phyloP scores from a whole-genome alignment of 2,888 invertebrate species.

The Dolomedes plantarius region DNA sequence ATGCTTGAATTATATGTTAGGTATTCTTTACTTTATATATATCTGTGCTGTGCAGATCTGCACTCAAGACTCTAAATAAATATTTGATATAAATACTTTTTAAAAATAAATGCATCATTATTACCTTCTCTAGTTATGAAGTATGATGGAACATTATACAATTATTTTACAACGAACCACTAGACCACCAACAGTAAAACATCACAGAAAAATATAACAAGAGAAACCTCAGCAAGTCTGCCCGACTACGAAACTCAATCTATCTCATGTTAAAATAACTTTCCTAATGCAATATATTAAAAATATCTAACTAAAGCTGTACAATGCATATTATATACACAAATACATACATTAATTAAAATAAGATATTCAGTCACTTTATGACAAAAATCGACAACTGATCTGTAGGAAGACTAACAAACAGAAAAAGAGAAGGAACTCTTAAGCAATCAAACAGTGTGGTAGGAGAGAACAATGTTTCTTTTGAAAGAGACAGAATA shows the following conservation, averaged over 20 bases:
- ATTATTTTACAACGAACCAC: neutral
- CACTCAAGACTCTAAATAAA: too few species aligned
- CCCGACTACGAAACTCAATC: constrained; percentile 62
- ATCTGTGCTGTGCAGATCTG: too few species aligned
- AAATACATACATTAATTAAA: constrained; percentile 70
- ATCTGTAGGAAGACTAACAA: constrained; percentile 49
- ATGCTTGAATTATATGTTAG: too few species aligned
- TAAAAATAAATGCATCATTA: neutral
- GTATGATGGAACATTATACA: neutral
- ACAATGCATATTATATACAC: constrained; percentile 70
- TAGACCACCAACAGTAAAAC: constrained; percentile 30
- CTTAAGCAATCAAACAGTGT: constrained; percentile 18
- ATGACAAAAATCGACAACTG: constrained; percentile 37
- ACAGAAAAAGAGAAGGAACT: too few species aligned
- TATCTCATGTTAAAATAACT: constrained; percentile 58
- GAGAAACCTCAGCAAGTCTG: constrained; percentile 69
- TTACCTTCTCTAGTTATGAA: neutral
- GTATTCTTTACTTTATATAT: too few species aligned
- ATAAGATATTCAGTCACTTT: constrained; percentile 52
- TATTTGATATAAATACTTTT: neutral
- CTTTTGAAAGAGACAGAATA: neutral
- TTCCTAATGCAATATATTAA: constrained; percentile 72
- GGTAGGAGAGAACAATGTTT: constrained; percentile 18
- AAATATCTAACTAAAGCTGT: constrained; percentile 72
- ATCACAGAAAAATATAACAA: constrained; percentile 54